Evolutionary conservation across 2,888 invertebrate species (phyloP).

Genomic region (Rosalia funebris): DNA sequence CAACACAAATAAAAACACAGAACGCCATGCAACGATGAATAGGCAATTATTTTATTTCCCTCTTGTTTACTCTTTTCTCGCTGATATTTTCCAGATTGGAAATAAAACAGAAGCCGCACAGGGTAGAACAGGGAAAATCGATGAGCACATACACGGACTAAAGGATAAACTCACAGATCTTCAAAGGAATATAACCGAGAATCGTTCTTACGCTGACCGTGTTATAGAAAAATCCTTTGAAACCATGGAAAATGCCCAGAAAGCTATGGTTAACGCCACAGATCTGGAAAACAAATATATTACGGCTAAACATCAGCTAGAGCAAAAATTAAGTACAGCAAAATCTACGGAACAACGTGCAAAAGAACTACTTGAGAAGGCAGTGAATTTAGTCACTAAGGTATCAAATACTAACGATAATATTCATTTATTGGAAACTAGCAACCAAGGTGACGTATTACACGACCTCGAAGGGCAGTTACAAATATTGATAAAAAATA

Average conservation of each 20-base stretch:
- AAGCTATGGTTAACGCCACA: conserved; percentile 74
- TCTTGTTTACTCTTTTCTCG: too few relatives aligned
- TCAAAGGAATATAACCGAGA: conserved; percentile 83
- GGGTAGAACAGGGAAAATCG: conserved; percentile 81
- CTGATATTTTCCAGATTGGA: conserved; percentile 77
- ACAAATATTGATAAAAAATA: conserved; percentile 70
- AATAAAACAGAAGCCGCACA: conserved; percentile 83
- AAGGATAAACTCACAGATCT: conserved; percentile 78
- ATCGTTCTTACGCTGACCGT: conserved; percentile 83
- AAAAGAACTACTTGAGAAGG: conserved; percentile 79
- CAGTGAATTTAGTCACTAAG: conserved; percentile 79
- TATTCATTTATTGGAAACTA: conserved; percentile 56
- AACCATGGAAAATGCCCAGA: conserved; percentile 77
- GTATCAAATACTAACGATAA: conserved; percentile 58
- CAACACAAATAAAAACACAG: too few relatives aligned
- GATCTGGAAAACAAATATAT: conserved; percentile 76
- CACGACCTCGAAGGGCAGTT: conserved; percentile 70
- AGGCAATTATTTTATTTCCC: too few relatives aligned
- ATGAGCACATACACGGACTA: conserved; percentile 78
- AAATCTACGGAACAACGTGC: conserved; percentile 83
- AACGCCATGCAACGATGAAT: too few relatives aligned
- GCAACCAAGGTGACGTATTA: conserved; percentile 61
- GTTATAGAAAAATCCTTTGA: conserved; percentile 81
- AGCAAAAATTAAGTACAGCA: conserved; percentile 78
- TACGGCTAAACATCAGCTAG: conserved; percentile 76